A percentile compares a stretch with the other conserved stretches of the same genome.
phyloP scores from a whole-genome alignment of 64 coral and sea anemone genomes.

The Stichodactyla mertensii region DNA sequence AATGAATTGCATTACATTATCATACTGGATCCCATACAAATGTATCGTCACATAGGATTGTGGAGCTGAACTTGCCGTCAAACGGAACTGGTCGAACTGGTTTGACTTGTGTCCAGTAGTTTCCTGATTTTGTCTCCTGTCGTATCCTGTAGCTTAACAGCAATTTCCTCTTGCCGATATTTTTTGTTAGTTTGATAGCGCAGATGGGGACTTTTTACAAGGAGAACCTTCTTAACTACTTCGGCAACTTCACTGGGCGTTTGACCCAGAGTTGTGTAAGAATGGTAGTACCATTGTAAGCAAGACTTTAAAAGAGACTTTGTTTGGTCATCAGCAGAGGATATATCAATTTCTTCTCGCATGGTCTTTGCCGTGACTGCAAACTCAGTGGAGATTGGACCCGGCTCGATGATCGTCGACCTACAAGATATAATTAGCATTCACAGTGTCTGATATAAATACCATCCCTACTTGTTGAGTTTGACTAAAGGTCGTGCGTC shows the following conservation, averaged over 20 bases:
- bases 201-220: constrained; percentile 42
- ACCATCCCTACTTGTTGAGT: too few relatives aligned
- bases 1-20: too few relatives aligned
- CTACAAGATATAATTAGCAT: neutral
- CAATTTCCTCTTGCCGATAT: constrained; percentile 38
- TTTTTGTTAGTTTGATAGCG: constrained; percentile 63
- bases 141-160: constrained; percentile 49
- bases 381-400: constrained; percentile 32
- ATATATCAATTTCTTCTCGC: constrained; percentile 37
- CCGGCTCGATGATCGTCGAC: constrained; percentile 43
- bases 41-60: too few relatives aligned
- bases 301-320: constrained; percentile 34
- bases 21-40: too few relatives aligned
- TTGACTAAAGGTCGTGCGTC: too few relatives aligned
- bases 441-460: too few relatives aligned
- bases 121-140: constrained; percentile 38
- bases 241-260: constrained; percentile 51
- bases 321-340: constrained; percentile 52
- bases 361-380: neutral
- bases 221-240: constrained; percentile 43
- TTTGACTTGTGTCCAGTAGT: neutral
- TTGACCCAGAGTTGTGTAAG: constrained; percentile 25
- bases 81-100: too few relatives aligned
- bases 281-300: constrained; percentile 2
- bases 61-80: too few relatives aligned